Evolutionary conservation across 1,140 invertebrate species (phyloP).

Genomic region (Carposina sasakii): DNA sequence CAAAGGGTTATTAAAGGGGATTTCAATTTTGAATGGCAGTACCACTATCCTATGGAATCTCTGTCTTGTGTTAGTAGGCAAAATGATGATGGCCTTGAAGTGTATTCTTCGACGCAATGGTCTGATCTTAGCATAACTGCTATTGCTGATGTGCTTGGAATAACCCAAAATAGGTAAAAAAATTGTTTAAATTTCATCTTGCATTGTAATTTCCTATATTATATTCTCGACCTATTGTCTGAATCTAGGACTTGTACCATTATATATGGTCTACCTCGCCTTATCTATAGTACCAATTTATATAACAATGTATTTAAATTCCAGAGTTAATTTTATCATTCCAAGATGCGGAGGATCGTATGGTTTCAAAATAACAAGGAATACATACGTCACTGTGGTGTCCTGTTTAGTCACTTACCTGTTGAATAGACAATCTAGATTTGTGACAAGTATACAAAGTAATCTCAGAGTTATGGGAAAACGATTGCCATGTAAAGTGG

Average conservation of each 20-base stretch:
- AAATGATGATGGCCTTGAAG: constrained; percentile 76
- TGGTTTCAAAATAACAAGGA: constrained; percentile 75
- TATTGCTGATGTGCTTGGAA: constrained; percentile 73
- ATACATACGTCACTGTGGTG: constrained; percentile 61
- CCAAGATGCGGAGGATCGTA: constrained; percentile 76
- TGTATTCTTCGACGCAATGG: constrained; percentile 75
- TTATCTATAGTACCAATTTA: no score
- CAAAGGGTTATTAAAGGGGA: constrained; percentile 67
- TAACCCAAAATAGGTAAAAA: constrained; percentile 51
- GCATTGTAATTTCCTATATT: no score
- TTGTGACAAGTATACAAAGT: constrained; percentile 75
- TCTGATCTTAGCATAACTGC: constrained; percentile 75
- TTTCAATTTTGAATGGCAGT: constrained; percentile 60
- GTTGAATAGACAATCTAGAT: constrained; percentile 74
- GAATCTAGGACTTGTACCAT: no score
- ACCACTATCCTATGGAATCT: constrained; percentile 78
- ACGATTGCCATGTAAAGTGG: constrained; percentile 63
- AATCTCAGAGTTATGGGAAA: constrained; percentile 78
- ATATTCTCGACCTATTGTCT: no score
- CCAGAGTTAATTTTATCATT: constrained; percentile 75
- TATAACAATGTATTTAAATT: no score
- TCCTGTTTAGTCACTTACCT: constrained; percentile 75
- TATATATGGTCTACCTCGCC: no score
- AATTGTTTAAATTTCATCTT: no score
- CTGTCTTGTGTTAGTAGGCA: constrained; percentile 75